Conservation (phyloP, 2,797 vertebrate genomes). For the Erethizon dorsatum region DNA sequence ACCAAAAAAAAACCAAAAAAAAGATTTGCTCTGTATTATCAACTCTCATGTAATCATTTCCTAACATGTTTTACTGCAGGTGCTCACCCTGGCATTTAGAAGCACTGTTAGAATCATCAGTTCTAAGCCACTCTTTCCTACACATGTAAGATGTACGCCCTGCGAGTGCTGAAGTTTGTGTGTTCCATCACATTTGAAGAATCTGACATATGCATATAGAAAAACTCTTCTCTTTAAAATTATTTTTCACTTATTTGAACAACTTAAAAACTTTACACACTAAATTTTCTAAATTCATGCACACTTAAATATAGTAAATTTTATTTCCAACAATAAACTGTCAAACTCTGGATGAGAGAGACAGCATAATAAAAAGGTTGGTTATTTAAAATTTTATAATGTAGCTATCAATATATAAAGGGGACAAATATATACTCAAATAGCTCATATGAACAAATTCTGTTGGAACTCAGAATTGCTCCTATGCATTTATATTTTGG, state of each 20-base stretch:
- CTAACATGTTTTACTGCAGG: constrained; percentile 5
- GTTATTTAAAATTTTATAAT: background rate
- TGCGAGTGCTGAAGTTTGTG: constrained; percentile 6
- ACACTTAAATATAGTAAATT: constrained; percentile 47
- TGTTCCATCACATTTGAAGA: constrained; percentile 42
- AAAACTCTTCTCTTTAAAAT: constrained; percentile 57
- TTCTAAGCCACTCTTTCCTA: constrained; percentile 69
- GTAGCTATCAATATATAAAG: constrained; percentile 22
- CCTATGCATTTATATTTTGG: background rate
- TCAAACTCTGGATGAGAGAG: constrained; percentile 49
- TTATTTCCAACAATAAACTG: constrained; percentile 61
- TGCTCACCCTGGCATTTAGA: constrained; percentile 67
- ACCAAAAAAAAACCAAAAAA: no score
- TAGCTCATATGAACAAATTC: background rate
- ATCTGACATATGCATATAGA: background rate
- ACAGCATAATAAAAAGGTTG: constrained; percentile 20
- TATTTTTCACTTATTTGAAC: constrained; percentile 53
- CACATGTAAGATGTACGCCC: constrained; percentile 23
- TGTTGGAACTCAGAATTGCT: background rate
- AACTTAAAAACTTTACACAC: constrained; percentile 15
- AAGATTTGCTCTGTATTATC: background rate
- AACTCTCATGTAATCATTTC: constrained; percentile 31
- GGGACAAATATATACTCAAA: background rate
- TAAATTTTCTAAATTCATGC: constrained; percentile 50
- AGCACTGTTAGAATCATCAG: constrained; percentile 67